Evolutionary conservation across 2,888 invertebrate genomes (phyloP).

Genomic region (Synanthedon formicaeformis): DNA sequence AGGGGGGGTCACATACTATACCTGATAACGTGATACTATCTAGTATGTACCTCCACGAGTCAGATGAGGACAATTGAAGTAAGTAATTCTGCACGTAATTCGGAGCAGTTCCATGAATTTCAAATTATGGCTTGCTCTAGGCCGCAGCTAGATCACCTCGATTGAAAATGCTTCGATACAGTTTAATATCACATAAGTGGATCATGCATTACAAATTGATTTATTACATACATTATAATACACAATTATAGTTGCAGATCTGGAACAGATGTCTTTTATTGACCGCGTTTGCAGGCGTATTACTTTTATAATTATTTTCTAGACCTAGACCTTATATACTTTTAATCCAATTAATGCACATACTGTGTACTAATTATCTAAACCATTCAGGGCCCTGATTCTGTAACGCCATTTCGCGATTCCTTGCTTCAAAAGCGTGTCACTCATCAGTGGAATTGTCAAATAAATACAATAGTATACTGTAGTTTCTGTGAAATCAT

Average conservation of each 20-base stretch:
- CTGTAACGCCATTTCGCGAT: too few relatives aligned
- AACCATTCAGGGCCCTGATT: too few relatives aligned
- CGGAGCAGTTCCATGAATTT: too few relatives aligned
- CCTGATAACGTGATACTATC: neutral
- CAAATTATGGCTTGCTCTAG: slow-evolving; percentile 18
- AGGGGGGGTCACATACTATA: too few relatives aligned
- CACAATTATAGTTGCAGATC: neutral
- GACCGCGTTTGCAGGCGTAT: neutral
- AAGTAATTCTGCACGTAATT: slow-evolving; percentile 7
- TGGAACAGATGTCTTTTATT: slow-evolving; percentile 7
- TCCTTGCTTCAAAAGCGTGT: too few relatives aligned
- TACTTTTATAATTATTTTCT: slow-evolving; percentile 2
- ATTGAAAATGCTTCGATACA: slow-evolving; percentile 6
- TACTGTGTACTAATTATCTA: too few relatives aligned
- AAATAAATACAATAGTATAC: too few relatives aligned
- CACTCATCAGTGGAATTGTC: too few relatives aligned
- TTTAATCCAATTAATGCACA: too few relatives aligned
- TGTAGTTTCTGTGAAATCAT: too few relatives aligned
- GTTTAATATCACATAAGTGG: neutral
- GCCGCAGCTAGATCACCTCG: slow-evolving; percentile 40
- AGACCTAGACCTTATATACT: neutral
- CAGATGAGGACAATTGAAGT: neutral
- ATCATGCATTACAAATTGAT: neutral
- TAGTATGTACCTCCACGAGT: neutral
- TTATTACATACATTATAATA: neutral